Evolutionary conservation across 2,888 invertebrate species (phyloP), one percentile per base, ranked within the genome.

Genomic region (Ochlodes sylvanus): DNA sequence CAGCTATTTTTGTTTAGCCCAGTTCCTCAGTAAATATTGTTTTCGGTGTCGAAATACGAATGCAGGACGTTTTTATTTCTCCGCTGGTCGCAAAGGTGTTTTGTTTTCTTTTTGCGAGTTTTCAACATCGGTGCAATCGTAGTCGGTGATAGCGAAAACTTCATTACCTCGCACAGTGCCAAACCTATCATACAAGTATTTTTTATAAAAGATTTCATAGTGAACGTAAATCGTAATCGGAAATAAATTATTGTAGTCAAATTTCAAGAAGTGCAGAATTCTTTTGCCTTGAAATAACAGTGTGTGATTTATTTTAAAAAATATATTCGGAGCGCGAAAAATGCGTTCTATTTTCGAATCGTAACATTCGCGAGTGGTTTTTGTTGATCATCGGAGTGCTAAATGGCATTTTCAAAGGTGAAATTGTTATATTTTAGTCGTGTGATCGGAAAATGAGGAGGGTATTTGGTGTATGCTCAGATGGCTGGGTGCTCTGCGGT

Each of bases 381-480:
- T 65, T 71, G 73, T 73, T 73, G 79, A 78, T 77, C 64, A 69
- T 70, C 58, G 34, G 15, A 5, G 63, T 70, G 63, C 78, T 82
- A 83, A 83, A 85, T 84, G 86, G 81, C 81, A 79, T 73, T 82
- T 83, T 82, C 78, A 75, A 62, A 58, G 65, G 72, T 78, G 78
- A 84, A 84, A 81, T 77, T 77, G 74, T 73, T 73, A 44, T 69
- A 71, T 74, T 74, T 79, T 77, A 76, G 77, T 52, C 21, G 52
- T 77, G 72, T 66, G 63, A 66, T 32, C 54, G 71, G 60, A 85
- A 60, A 55, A 94, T 94, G 94, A 92, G 94, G 84, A 87, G 94
- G 63, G 94, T 94, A 34, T 92, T 94, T 63, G 94, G 94, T 56
- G 94, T 94, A 6, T 94, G 94, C 80, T 88, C 94, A 6, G 94